These are phyloP conservation scores for Canis aureus DNA, from an alignment of 2,113 vertebrate species.

Conservation along the genomic window DNA sequence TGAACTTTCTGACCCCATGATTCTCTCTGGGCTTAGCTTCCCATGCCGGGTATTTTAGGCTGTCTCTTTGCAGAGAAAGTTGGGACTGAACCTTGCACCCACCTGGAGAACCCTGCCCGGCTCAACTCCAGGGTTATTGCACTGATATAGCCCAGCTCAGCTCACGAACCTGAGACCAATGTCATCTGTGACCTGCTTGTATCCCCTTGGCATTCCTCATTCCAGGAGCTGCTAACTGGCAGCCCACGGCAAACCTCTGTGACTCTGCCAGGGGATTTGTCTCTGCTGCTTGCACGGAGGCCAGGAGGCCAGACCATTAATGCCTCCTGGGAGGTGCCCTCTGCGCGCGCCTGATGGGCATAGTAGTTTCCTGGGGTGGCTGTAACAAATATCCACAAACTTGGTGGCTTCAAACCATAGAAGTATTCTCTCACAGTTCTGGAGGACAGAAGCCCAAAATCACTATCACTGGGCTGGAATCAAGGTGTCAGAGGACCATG, in stretches of 20 bases:
- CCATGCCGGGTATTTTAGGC: too few relatives aligned
- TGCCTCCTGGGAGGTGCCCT: too few relatives aligned
- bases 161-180: not conserved
- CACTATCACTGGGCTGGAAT: not conserved
- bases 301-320: not conserved
- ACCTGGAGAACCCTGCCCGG: not conserved
- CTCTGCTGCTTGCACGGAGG: not conserved
- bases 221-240: not conserved
- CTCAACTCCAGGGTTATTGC: too few relatives aligned
- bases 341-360: not conserved
- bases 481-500: fast-evolving
- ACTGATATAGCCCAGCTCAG: not conserved
- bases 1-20: not conserved
- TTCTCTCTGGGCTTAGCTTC: not conserved
- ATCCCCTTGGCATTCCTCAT: not conserved
- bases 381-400: not conserved
- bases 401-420: not conserved
- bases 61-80: not conserved
- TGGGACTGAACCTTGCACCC: not conserved
- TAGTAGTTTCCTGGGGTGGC: not conserved
- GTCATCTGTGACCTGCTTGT: not conserved
- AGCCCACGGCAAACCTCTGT: too few relatives aligned
- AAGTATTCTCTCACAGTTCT: not conserved
- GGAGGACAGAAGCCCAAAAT: not conserved
- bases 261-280: not conserved